Base-by-base conservation (phyloP, 2,113 vertebrate species). In the Cromileptes altivelis region DNA sequence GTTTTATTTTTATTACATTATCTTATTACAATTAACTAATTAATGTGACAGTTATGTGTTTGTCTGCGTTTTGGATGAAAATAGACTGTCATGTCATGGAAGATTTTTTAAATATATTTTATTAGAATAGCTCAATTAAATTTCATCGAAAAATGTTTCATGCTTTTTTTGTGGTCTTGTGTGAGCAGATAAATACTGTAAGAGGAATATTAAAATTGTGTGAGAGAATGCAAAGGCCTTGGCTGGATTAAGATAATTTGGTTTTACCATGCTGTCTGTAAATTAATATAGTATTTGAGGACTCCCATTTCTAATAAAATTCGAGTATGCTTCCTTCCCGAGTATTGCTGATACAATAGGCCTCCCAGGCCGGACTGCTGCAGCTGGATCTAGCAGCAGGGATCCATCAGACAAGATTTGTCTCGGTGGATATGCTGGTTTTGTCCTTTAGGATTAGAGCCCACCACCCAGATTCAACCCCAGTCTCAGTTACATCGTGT, bases 371-470 rank as follows among this genome's bases (percentile, higher is more conserved):
- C 56, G 75, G 80, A 64, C 86, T 55, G 82, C 84, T 85, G 87
- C 42, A 47, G 70, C 76, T 76, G 83, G 85, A 80, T 91, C 78
- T 52, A 89, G 68, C 92, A 85, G 88, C 90, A 47, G 88, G 90
- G 87, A 82, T 88, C 92, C 89, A 86, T 93, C 90, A 92, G 94
- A 94, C 88, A 78, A 87, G 85, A 95, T 95, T 95, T 86, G 93
- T 94, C 93, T 93, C 88, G 86, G 82, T 92, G 90, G 91, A 95
- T 92, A 87, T 93, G 50, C 82, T 65, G 76, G 78, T 86, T 91
- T 93, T 93, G 89, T 93, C 83, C 88, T 92, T 64, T 64, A 84
- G 92, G 90, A 90, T 94, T 92, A 91, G 89, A 92, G 90, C 85
- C 91, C 78, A 80, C 87, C 81, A 86, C 72, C 86, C 86, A 84